Evolutionary conservation across 2,113 vertebrate species (phyloP).

Genomic region (Brachypodius melanocephalos): DNA sequence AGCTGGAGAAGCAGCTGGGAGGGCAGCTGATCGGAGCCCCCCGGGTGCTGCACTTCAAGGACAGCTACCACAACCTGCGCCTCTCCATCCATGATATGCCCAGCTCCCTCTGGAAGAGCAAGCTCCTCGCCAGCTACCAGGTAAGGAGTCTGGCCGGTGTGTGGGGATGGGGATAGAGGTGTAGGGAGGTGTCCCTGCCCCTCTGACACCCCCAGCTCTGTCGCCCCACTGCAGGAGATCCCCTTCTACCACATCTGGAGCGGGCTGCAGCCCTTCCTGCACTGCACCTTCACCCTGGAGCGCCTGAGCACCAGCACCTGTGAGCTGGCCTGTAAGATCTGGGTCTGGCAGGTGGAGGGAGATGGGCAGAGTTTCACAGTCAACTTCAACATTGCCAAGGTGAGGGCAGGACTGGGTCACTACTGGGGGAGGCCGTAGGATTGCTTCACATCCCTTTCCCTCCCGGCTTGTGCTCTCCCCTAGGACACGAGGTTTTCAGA

Average conservation of each 20-base stretch:
- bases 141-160: constrained; percentile 5
- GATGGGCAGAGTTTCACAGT: constrained; percentile 95
- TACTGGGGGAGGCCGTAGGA: too few relatives aligned
- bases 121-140: constrained; percentile 96
- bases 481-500: constrained; percentile 86
- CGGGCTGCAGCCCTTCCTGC: constrained; percentile 89
- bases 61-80: constrained; percentile 98
- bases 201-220: background rate
- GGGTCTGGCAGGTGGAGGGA: constrained; percentile 98
- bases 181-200: background rate
- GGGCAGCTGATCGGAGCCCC: constrained; percentile 95
- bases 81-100: constrained; percentile 97
- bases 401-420: constrained; percentile 41
- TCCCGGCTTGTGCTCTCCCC: background rate
- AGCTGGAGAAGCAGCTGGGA: constrained; percentile 95
- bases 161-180: background rate
- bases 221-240: constrained; percentile 81
- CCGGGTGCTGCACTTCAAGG: constrained; percentile 94
- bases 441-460: background rate
- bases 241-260: constrained; percentile 98
- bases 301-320: constrained; percentile 90
- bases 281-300: constrained; percentile 97
- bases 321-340: constrained; percentile 96
- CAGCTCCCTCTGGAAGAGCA: constrained; percentile 97
- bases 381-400: constrained; percentile 96